phyloP scores from a whole-genome alignment of 2,797 vertebrate genomes.

The Telmatherina bonti region DNA sequence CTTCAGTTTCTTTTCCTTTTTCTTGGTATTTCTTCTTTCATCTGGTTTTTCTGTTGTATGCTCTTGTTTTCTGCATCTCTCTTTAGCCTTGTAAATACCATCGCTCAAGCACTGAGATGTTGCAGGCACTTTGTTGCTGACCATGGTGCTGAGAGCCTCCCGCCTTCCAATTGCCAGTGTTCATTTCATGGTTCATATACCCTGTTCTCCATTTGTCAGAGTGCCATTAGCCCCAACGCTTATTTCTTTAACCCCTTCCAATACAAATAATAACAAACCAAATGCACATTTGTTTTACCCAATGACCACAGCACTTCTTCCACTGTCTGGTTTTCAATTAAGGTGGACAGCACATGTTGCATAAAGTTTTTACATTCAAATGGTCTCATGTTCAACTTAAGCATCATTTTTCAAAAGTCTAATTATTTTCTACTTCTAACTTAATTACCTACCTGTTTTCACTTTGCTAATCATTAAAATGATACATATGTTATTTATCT shows the following conservation, averaged over 20 bases:
- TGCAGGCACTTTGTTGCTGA: slow-evolving; percentile 88
- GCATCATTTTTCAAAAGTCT: slow-evolving; percentile 26
- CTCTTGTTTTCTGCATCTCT: slow-evolving; percentile 68
- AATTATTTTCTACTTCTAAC: slow-evolving; percentile 34
- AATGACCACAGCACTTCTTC: slow-evolving; percentile 53
- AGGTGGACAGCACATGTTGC: slow-evolving; percentile 36
- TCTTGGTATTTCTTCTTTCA: slow-evolving; percentile 28
- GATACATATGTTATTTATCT: slow-evolving; percentile 20
- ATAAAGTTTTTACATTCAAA: slow-evolving; percentile 9
- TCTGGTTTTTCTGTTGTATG: slow-evolving; percentile 43
- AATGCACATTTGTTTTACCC: slow-evolving; percentile 82
- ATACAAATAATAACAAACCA: slow-evolving; percentile 87
- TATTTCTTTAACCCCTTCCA: slow-evolving; percentile 88
- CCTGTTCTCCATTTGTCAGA: slow-evolving; percentile 87
- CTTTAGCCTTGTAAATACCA: slow-evolving; percentile 83
- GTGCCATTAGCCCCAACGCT: slow-evolving; percentile 82
- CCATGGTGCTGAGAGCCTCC: slow-evolving; percentile 86
- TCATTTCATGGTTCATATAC: slow-evolving; percentile 91
- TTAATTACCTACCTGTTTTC: slow-evolving; percentile 20
- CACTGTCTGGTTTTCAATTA: slow-evolving; percentile 74
- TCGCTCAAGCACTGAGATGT: slow-evolving; percentile 86
- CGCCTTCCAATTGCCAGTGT: slow-evolving; percentile 87
- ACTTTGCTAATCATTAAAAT: slow-evolving; percentile 28
- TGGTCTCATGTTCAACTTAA: slow-evolving; percentile 28
- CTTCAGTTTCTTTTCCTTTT: slow-evolving; percentile 25